Evolutionary conservation across 2,797 vertebrate species (phyloP), one percentile per base, ranked within the genome.

Genomic region (Crocodylus rhombifer): DNA sequence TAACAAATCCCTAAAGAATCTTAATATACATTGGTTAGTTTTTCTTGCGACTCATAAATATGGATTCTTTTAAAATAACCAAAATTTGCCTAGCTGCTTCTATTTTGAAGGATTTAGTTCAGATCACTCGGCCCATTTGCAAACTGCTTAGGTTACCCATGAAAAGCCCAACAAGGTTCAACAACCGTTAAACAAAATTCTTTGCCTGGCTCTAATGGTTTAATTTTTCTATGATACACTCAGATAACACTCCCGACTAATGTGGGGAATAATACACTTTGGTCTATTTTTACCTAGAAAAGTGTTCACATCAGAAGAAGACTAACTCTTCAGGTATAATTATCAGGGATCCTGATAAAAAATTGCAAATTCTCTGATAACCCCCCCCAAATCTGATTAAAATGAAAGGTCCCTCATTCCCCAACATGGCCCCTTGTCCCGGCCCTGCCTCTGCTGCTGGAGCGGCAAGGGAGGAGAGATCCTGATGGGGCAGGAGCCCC

Each of bases 81-180:
- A 90, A 90, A 75, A 82, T 93, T 74, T 84, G 87, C 77, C 91
- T 82, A 94, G 14, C 25, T 25, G 14, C 42, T 42, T 10, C 42
- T 42, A 42, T 42, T 9, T 11, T 42, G 84, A 92, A 89, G 85
- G 93, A 91, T 95, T 95, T 89, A 88, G 95, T 95, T 95, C 86
- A 78, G 89, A 64, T 88, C 91, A 15, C 87, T 93, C 87, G 69
- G 88, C 82, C 56, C 91, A 88, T 92, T 95, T 95, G 20, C 89
- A 95, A 91, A 86, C 82, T 96, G 95, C 96, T 97, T 96, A 88
- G 83, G 64, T 95, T 96, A 94, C 93, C 93, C 88, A 89, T 61
- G 84, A 89, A 90, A 95, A 95, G 86, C 92, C 90, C 96, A 96
- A 97, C 96, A 96, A 91, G 88, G 95, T 92, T 93, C 85, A 60